A percentile compares a stretch with the other conserved stretches of the same genome.
Evolutionary conservation across 2,888 invertebrate genomes (phyloP).

Genomic region (Galerucella pusilla): DNA sequence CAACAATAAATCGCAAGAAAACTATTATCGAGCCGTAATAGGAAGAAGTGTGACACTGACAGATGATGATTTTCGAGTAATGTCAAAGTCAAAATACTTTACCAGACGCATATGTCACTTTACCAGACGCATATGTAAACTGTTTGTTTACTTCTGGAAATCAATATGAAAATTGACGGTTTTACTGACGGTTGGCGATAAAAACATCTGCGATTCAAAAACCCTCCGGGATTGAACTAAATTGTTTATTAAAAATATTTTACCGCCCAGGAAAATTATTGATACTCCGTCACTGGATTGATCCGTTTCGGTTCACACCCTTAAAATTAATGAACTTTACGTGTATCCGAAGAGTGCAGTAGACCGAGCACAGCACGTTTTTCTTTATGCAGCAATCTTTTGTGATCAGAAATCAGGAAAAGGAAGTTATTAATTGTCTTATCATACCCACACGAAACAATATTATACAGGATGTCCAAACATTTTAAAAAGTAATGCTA

Average conservation of each 20-base stretch:
- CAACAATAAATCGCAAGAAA: too few relatives aligned
- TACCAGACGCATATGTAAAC: too few relatives aligned
- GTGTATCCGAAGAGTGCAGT: conserved; percentile 21
- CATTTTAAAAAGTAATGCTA: neutral
- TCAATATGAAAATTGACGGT: too few relatives aligned
- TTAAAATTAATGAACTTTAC: conserved; percentile 32
- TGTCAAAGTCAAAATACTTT: too few relatives aligned
- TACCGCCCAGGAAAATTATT: neutral
- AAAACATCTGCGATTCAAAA: too few relatives aligned
- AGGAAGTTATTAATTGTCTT: conserved; percentile 20
- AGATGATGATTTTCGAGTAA: too few relatives aligned
- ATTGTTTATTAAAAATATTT: neutral
- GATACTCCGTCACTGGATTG: conserved; percentile 5
- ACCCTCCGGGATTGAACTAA: neutral
- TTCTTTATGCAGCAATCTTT: conserved; percentile 13
- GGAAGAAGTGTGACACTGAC: too few relatives aligned
- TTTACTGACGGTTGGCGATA: too few relatives aligned
- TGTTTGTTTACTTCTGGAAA: too few relatives aligned
- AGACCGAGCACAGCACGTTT: conserved; percentile 22
- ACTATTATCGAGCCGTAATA: too few relatives aligned
- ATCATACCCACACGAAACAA: conserved; percentile 5
- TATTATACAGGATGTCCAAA: neutral
- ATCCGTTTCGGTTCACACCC: conserved; percentile 23
- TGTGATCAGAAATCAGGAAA: conserved; percentile 21
- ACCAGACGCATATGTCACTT: too few relatives aligned